Base-by-base conservation (phyloP, 2,797 vertebrate species). In the Novumbra hubbsi region DNA sequence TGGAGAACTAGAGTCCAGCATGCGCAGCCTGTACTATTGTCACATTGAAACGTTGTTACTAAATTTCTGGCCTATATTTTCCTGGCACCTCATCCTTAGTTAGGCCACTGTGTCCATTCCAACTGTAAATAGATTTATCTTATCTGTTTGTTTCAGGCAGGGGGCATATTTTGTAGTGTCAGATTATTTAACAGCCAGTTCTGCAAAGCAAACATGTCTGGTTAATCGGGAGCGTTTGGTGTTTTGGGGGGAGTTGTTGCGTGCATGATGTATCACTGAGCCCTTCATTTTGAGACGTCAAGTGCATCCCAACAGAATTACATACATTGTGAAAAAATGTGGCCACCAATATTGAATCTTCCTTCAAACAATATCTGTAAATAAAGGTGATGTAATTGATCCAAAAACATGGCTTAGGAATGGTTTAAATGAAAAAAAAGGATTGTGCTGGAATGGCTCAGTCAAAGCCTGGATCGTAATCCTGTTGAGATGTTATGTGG, bases 131-230 rank as follows among this genome's bases (percentile, higher is more conserved):
- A 48, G 68, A 72, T 81, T 83, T 72, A 70, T 83, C 72, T 78
- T 81, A 80, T 84, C 77, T 64, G 67, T 64, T 55, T 57, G 68
- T 80, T 78, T 87, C 79, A 81, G 73, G 81, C 63, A n/a, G 70
- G 28, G 48, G 27, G 73, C 55, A 80, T 74, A 81, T 79, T 78
- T 81, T 76, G 64, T 70, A 80, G 78, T 77, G 67, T 62, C 65
- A 70, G 70, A 84, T 38, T 64, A 81, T 84, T 83, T 71, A 60
- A 72, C 32, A 74, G 70, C 68, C 45, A 57, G 81, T 76, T 73
- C 70, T 72, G 69, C 57, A 77, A 82, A 85, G 82, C 76, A 85
- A 85, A 88, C 83, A 84, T 81, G 76, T 80, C 83, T 72, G 82
- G 68, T 57, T 73, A 83, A 88, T 88, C 52, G n/a, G 72, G 72